These are phyloP conservation scores for Cylindroiulus punctatus DNA, from an alignment of 2,888 invertebrate species.

Conservation along the genomic window DNA sequence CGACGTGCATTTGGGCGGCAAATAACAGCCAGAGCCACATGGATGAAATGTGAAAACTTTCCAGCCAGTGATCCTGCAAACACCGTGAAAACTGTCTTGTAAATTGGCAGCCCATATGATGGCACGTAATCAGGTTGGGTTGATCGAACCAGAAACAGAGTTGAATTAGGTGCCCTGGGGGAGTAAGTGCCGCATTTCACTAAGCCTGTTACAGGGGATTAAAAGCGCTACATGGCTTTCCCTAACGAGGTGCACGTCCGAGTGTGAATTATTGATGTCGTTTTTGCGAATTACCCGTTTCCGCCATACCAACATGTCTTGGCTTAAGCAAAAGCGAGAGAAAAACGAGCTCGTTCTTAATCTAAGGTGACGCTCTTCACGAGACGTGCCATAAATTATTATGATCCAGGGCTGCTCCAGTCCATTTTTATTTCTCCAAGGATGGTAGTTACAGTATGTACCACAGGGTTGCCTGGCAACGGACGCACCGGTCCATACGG, in stretches of 20 bases:
- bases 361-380: slow-evolving; percentile 33
- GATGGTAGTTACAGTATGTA: slow-evolving; percentile 16
- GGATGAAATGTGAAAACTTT: no score
- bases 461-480: slow-evolving; percentile 32
- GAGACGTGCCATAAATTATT: slow-evolving; percentile 42
- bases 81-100: neutral
- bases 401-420: slow-evolving; percentile 28
- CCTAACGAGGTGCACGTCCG: slow-evolving; percentile 7
- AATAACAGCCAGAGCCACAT: no score
- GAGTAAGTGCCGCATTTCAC: slow-evolving; percentile 1
- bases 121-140: neutral
- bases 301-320: neutral
- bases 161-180: neutral
- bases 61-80: neutral
- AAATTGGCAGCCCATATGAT: no score
- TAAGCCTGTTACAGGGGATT: neutral
- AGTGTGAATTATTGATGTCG: neutral
- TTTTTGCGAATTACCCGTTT: slow-evolving; percentile 35
- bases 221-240: neutral
- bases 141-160: neutral
- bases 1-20: no score
- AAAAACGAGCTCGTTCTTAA: neutral
- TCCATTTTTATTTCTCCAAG: slow-evolving; percentile 29
- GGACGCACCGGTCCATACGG: neutral
- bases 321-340: no score